Conservation (phyloP, 1,140 invertebrate genomes). For the Drepana arcuata region DNA sequence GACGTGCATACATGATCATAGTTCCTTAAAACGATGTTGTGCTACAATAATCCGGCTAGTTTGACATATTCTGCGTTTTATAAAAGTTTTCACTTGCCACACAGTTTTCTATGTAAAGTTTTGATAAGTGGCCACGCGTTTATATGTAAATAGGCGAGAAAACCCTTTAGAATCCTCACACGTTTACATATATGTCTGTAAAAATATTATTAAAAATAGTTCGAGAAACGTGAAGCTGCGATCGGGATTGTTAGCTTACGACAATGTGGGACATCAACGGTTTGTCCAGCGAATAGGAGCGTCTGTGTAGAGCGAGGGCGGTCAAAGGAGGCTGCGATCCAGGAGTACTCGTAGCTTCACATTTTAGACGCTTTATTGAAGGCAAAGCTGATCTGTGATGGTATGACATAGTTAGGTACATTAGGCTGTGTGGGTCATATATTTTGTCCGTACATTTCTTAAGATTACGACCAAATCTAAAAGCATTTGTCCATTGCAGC, state of each 20-base stretch:
- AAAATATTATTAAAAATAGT: conserved; percentile 8
- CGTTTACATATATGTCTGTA: conserved; percentile 16
- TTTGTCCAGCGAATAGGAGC: too few species aligned
- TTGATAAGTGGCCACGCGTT: conserved; percentile 7
- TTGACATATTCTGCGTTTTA: too few species aligned
- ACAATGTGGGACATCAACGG: too few species aligned
- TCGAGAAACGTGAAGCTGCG: too few species aligned
- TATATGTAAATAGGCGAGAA: conserved; percentile 15
- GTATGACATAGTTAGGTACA: conserved; percentile 61
- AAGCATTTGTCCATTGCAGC: conserved; percentile 23
- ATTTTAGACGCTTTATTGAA: conserved; percentile 42
- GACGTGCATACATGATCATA: too few species aligned
- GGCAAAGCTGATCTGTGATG: conserved; percentile 68
- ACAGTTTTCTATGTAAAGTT: too few species aligned
- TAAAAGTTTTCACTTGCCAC: too few species aligned
- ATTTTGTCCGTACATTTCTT: conserved; percentile 21
- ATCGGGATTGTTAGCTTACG: too few species aligned
- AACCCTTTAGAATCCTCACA: conserved; percentile 11
- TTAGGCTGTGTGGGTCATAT: conserved; percentile 49
- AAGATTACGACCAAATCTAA: conserved; percentile 24
- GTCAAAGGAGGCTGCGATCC: conserved; percentile 3
- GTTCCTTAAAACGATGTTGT: conserved; percentile 30
- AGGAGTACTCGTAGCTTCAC: conserved; percentile 36
- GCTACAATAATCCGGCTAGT: too few species aligned
- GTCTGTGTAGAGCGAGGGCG: too few species aligned